These are phyloP conservation scores for Eumerus sabulonum DNA, from an alignment of 2,888 invertebrate genomes.

Conservation along the genomic window DNA sequence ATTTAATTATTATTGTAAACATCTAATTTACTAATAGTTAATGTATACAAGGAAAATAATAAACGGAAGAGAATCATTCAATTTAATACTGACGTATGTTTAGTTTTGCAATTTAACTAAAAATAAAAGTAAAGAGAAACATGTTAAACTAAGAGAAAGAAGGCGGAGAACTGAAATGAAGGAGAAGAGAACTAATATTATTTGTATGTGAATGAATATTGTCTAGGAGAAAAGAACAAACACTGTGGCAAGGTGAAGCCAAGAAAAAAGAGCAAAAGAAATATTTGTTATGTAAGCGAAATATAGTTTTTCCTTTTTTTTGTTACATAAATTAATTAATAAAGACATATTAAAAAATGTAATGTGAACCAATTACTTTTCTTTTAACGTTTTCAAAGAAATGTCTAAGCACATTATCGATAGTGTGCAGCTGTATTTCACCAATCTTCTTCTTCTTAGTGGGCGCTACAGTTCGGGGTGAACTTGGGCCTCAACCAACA, in stretches of 20 bases:
- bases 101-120: constrained; percentile 33
- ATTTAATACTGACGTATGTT: constrained; percentile 28
- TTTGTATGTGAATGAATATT: constrained; percentile 30
- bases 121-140: constrained; percentile 6
- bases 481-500: too few relatives aligned
- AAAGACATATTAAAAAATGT: constrained; percentile 42
- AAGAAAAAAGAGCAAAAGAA: neutral
- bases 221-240: constrained; percentile 18
- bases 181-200: neutral
- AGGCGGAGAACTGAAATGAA: constrained; percentile 11
- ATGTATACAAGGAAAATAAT: constrained; percentile 38
- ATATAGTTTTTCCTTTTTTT: constrained; percentile 38
- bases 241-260: neutral
- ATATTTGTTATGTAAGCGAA: constrained; percentile 44
- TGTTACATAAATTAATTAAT: constrained; percentile 41
- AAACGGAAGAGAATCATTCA: constrained; percentile 27
- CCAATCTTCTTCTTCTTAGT: too few relatives aligned
- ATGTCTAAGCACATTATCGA: too few relatives aligned
- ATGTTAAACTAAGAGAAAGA: constrained; percentile 9
- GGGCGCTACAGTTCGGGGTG: too few relatives aligned
- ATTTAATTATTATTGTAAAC: constrained; percentile 1
- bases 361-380: neutral
- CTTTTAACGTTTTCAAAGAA: too few relatives aligned
- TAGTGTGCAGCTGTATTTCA: too few relatives aligned
- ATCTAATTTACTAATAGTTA: constrained; percentile 42